Percentiles rank a stretch among this genome's conserved stretches.
These are phyloP conservation scores for Panthera leo DNA, from an alignment of 2,113 vertebrate genomes.

Conservation along the genomic window DNA sequence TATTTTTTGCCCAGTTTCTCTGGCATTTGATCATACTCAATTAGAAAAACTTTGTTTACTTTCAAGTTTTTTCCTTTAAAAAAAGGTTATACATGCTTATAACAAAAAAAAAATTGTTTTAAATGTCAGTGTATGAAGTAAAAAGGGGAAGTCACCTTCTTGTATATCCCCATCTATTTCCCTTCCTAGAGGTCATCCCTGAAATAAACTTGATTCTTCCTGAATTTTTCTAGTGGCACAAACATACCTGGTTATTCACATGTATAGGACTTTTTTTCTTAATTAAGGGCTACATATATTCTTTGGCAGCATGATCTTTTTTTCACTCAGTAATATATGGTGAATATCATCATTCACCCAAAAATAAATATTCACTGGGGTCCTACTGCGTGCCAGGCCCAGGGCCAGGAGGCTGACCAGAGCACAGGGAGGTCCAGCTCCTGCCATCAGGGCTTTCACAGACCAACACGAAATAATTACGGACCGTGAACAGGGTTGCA, in stretches of 20 bases:
- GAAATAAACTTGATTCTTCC: not conserved
- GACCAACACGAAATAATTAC: not conserved
- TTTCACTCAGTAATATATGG: not conserved
- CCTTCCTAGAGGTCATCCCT: not conserved
- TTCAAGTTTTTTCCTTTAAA: not conserved
- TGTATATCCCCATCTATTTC: not conserved
- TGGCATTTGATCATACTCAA: not conserved
- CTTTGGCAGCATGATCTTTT: not conserved
- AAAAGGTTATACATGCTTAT: not conserved
- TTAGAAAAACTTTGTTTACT: not conserved
- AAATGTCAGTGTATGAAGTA: not conserved
- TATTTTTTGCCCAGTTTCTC: not conserved
- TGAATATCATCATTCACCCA: not conserved
- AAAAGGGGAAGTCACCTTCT: not conserved
- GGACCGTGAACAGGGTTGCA: too few relatives aligned
- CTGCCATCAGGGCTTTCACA: not conserved
- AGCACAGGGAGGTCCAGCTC: not conserved
- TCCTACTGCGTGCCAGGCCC: not conserved
- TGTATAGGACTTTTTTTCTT: not conserved
- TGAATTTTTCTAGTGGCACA: not conserved
- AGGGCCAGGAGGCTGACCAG: not conserved
- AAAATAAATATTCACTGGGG: not conserved
- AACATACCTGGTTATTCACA: not conserved
- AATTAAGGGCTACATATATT: not conserved
- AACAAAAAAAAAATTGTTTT: not conserved